Evolutionary conservation across 2,113 vertebrate genomes (phyloP).

Genomic region (Percopsis transmontana): DNA sequence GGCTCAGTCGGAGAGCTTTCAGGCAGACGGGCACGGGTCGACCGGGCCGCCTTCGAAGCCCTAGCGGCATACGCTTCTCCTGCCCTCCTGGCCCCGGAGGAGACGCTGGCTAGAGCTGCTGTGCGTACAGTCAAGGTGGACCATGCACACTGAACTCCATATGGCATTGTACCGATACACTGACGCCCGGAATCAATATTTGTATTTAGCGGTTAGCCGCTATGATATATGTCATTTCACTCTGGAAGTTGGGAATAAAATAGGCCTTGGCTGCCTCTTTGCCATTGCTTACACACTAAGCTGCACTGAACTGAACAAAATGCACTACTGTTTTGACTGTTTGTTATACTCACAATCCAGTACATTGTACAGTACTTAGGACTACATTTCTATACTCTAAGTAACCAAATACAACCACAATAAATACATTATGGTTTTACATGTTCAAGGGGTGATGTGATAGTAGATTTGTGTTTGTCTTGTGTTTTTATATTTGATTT

Average conservation of each 20-base stretch:
- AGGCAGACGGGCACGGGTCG: slow-evolving; percentile 43
- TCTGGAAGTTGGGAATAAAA: slow-evolving; percentile 41
- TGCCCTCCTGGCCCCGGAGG: slow-evolving; percentile 27
- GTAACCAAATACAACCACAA: neutral
- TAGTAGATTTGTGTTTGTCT: slow-evolving; percentile 6
- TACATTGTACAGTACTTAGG: too few relatives aligned
- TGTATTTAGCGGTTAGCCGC: slow-evolving; percentile 51
- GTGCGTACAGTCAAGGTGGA: slow-evolving; percentile 33
- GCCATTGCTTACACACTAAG: neutral
- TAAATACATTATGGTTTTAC: slow-evolving; percentile 27
- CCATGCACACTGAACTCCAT: slow-evolving; percentile 13
- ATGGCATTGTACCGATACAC: slow-evolving; percentile 29
- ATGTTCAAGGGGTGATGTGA: slow-evolving; percentile 38
- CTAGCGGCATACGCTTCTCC: slow-evolving; percentile 19
- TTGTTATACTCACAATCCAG: too few relatives aligned
- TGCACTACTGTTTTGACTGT: slow-evolving; percentile 16
- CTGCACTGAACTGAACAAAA: slow-evolving; percentile 22
- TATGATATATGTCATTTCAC: slow-evolving; percentile 35
- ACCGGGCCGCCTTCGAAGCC: slow-evolving; percentile 36
- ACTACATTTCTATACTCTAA: neutral
- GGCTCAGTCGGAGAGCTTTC: slow-evolving; percentile 32
- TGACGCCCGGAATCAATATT: slow-evolving; percentile 47
- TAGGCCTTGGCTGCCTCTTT: slow-evolving; percentile 6
- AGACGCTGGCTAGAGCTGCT: slow-evolving; percentile 37
- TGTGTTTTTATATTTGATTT: slow-evolving; percentile 39